Evolutionary conservation across 2,113 vertebrate genomes (phyloP), one percentile per base, ranked within the genome.

Genomic region (Odocoileus hemionus): DNA sequence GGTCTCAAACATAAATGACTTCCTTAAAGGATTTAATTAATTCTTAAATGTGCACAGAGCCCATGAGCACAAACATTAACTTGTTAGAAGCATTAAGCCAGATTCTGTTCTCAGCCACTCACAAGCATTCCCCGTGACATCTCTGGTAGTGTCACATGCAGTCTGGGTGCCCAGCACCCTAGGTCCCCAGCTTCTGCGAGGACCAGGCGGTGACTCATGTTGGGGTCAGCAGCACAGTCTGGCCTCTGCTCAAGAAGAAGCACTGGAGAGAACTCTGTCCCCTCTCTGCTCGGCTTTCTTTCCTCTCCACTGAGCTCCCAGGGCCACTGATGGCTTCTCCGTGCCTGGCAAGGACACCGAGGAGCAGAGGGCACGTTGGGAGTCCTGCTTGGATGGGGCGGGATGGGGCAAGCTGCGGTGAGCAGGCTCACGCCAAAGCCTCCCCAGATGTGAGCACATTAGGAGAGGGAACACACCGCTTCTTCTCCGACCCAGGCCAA

Each of bases 11-110:
- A 96, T 95, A 98, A 98, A 89, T 86, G 97, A 98, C 97, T 98
- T 98, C 94, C 95, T 98, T 97, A 98, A 99, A 98, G 98, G 91
- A 97, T 76, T 98, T 91, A 78, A 97, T 98, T 98, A 97, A 79
- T 7, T 98, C 98, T 98, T 98, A 95, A 98, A 97, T 89, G 98
- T 86, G 95, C 91, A 76, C 91, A 86, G 98, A 91, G 95, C 86
- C 93, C 97, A 16, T 96, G 98, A 98, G 97, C 96, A 97, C 95
- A 97, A 94, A 83, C 78, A 89, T 94, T 98, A 97, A 97, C 97
- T 97, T 5, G 96, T 98, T 98, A 97, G 94, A 98, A 96, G 94
- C 94, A 84, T 93, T 98, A 96, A 97, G 97, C 94, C 96, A 91
- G 93, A 97, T 85, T 96, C 98, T 61, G 93, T 93, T 95, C 96